Evolutionary conservation across 1,140 invertebrate species (phyloP).

Genomic region (Brachionus sp.): DNA sequence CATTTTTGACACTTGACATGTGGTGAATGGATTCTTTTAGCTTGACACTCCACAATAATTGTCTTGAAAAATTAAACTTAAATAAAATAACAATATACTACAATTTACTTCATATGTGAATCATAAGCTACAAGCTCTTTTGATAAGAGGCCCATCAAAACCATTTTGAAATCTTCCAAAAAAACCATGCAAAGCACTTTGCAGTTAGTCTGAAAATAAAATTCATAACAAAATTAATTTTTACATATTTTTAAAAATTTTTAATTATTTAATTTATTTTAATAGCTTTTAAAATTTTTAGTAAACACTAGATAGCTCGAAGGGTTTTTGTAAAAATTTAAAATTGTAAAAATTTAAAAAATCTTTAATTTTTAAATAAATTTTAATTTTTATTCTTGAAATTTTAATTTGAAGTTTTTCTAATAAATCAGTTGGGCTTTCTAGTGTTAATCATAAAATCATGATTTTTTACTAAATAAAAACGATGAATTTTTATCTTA

Average conservation of each 20-base stretch:
- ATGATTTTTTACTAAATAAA: too few relatives aligned
- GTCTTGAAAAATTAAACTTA: background rate
- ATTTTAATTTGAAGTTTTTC: too few relatives aligned
- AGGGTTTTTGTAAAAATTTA: too few relatives aligned
- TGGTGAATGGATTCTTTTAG: background rate
- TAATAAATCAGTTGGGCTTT: too few relatives aligned
- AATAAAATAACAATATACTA: background rate
- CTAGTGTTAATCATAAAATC: too few relatives aligned
- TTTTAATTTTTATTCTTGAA: too few relatives aligned
- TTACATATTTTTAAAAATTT: background rate
- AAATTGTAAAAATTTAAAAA: too few relatives aligned
- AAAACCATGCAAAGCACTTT: background rate
- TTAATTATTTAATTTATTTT: too few relatives aligned
- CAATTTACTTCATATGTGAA: background rate
- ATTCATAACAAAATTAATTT: background rate
- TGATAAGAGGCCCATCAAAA: background rate
- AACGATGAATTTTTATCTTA: too few relatives aligned
- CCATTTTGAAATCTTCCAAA: background rate
- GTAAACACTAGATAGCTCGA: too few relatives aligned
- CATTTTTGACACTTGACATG: background rate
- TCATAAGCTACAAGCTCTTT: conserved; percentile 13
- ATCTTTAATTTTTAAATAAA: too few relatives aligned
- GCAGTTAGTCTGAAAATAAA: conserved; percentile 17
- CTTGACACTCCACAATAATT: conserved; percentile 3
- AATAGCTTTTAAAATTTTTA: too few relatives aligned